A percentile compares a stretch with the other conserved stretches of the same genome.
Conservation (phyloP, 2,888 invertebrate species). For the Morpho helenor region DNA sequence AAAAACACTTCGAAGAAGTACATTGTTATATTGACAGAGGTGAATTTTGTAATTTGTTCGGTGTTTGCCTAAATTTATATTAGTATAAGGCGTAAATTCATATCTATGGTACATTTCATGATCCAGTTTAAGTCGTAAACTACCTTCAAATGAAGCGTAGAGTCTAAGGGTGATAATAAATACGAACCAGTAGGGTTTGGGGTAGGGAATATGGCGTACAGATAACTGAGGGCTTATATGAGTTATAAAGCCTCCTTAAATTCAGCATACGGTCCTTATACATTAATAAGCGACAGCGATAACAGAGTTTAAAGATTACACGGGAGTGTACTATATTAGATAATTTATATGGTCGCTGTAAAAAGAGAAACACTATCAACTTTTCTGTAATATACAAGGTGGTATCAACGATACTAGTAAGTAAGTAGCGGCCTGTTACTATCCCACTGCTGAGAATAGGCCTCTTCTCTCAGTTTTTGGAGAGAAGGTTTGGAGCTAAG, state of each 20-base stretch:
- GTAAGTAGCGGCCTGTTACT: not conserved
- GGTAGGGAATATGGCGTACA: slow-evolving; percentile 14
- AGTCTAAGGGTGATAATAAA: slow-evolving; percentile 12
- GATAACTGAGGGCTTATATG: slow-evolving; percentile 22
- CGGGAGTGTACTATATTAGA: not conserved
- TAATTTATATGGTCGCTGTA: not conserved
- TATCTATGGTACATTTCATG: slow-evolving; percentile 2
- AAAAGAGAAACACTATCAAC: too few relatives aligned
- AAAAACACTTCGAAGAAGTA: too few relatives aligned
- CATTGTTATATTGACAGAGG: too few relatives aligned
- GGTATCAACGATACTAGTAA: not conserved
- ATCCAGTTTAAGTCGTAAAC: slow-evolving; percentile 10
- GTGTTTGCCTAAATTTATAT: not conserved
- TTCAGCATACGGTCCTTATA: not conserved
- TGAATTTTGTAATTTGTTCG: too few relatives aligned
- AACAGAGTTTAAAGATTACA: not conserved
- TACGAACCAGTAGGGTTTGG: slow-evolving; percentile 7
- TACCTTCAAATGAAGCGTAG: slow-evolving; percentile 6
- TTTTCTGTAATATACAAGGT: too few relatives aligned
- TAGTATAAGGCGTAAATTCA: not conserved
- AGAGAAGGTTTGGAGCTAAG: too few relatives aligned
- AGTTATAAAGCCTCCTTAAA: slow-evolving; percentile 19
- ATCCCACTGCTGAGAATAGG: not conserved
- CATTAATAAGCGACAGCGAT: slow-evolving; percentile 6
- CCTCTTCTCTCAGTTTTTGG: too few relatives aligned